These are phyloP conservation scores for Varanus salvator DNA, from an alignment of 2,113 vertebrate genomes.

Conservation along the genomic window DNA sequence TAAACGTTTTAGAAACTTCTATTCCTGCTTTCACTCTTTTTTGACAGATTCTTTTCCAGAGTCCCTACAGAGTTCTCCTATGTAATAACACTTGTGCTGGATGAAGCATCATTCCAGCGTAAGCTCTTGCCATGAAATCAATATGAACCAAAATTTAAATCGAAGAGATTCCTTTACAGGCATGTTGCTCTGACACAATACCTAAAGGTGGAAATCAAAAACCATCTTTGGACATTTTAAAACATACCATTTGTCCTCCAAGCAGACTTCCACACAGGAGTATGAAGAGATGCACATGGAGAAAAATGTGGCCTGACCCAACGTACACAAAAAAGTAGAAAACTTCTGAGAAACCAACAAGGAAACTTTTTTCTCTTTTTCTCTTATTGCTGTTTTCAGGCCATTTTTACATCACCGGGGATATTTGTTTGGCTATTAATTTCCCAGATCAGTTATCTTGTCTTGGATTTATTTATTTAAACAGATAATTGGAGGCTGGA, in stretches of 20 bases:
- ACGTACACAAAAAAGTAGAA: not conserved
- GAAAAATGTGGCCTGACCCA: not conserved
- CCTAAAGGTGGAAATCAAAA: not conserved
- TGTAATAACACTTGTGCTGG: not conserved
- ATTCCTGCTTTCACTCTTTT: not conserved
- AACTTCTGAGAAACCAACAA: not conserved
- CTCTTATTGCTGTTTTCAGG: not conserved
- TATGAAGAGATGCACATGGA: not conserved
- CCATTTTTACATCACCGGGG: not conserved
- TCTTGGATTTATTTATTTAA: not conserved
- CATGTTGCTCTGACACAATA: not conserved
- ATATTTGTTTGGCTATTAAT: not conserved
- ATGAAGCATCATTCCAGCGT: not conserved
- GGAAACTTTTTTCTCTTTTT: not conserved
- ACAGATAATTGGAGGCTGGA: not conserved
- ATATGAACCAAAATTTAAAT: not conserved
- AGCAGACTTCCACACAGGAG: not conserved
- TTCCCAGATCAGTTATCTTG: not conserved
- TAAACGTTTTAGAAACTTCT: not conserved
- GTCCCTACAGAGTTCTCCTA: not conserved
- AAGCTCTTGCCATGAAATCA: conserved; percentile 3
- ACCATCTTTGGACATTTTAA: not conserved
- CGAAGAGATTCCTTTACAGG: fast-evolving
- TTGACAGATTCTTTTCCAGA: not conserved
- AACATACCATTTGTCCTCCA: not conserved